Percentiles rank a stretch among this genome's conserved stretches.
phyloP scores from a whole-genome alignment of 2,113 vertebrate genomes.

The Salvelinus alpinus region DNA sequence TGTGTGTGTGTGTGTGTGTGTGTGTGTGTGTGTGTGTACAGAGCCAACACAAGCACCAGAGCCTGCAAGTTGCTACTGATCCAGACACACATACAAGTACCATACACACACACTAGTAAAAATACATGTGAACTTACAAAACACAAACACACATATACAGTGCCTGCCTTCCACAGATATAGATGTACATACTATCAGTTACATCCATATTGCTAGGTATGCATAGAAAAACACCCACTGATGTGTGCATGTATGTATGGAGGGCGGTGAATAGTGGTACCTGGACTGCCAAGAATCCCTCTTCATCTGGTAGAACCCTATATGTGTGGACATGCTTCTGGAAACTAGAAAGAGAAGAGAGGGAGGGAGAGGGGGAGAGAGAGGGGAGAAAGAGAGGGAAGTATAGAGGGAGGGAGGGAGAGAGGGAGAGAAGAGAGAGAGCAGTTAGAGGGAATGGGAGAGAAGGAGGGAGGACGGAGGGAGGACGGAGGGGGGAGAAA shows the following conservation, averaged over 20 bases:
- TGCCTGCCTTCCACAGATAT: neutral
- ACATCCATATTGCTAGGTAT: neutral
- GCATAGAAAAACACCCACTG: neutral
- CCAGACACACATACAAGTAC: neutral
- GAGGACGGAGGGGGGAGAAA: too few species aligned
- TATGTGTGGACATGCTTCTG: conserved; percentile 98
- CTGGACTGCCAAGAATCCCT: conserved; percentile 94
- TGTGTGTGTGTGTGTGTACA: neutral
- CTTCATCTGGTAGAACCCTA: conserved; percentile 92
- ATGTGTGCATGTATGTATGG: conserved; percentile 15
- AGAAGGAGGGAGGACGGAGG: neutral
- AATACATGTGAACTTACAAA: conserved; percentile 26
- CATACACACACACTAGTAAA: conserved; percentile 14
- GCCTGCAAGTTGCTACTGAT: conserved; percentile 63
- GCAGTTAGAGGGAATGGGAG: neutral
- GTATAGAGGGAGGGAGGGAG: neutral
- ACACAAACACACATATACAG: conserved; percentile 5
- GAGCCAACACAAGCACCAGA: conserved; percentile 63
- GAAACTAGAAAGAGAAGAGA: conserved; percentile 74
- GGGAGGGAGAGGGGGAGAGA: neutral
- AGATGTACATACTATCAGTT: neutral
- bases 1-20: too few species aligned
- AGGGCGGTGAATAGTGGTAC: conserved; percentile 60
- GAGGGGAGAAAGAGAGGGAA: neutral
- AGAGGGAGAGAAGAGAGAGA: neutral